Base-by-base conservation (phyloP, 2,888 invertebrate species). In the Diarsia rubi region DNA sequence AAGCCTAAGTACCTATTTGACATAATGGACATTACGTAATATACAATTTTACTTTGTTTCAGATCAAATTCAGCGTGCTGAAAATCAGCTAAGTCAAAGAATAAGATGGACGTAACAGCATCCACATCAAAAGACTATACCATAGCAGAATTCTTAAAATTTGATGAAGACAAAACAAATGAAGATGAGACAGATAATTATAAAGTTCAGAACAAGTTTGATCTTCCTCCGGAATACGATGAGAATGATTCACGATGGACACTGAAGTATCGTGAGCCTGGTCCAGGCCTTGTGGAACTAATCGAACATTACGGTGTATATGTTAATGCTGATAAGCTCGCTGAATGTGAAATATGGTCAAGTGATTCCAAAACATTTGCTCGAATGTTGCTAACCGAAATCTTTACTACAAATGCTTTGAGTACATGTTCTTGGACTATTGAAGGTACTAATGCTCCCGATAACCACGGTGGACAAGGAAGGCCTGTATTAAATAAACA, bases 181-280 rank as follows among this genome's bases (percentile, higher is more conserved):
- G 52, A 52, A 59, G 31, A 59, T 31, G n/a, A n/a, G 52, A n/a
- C 12, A n/a, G 12, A 12, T 52, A 21, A 31, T 31, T 11, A 31
- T 11, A 9, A 59, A 31, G 31, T 52, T 52, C 52, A n/a, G 4
- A n/a, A 31, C 6, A 54, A 21, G 45, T 45, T 59, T 12, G 44
- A 3, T 65, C 14, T 37, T 27, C 49, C 73, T 54, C 67, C 47
- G 2, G 67, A 73, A n/a, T 75, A 71, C 8, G 64, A 71, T 0
- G 37, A 24, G 31, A 65, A 49, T 49, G 64, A 65, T 44, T 65
- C 74, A 21, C 59, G 45, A 57, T 76, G 73, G 73, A 76, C 75
- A 8, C 19, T 75, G 12, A 72, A 62, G 37, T 37, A 37, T 37
- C 37, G 37, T 8, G 37, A 37, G 37, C 37, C 37, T 37, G 37